Evolutionary conservation across 30 jellyfish, hydroid and myxozoan species (phyloP).

Genomic region (Aurelia aurita complex sp. Pacific): DNA sequence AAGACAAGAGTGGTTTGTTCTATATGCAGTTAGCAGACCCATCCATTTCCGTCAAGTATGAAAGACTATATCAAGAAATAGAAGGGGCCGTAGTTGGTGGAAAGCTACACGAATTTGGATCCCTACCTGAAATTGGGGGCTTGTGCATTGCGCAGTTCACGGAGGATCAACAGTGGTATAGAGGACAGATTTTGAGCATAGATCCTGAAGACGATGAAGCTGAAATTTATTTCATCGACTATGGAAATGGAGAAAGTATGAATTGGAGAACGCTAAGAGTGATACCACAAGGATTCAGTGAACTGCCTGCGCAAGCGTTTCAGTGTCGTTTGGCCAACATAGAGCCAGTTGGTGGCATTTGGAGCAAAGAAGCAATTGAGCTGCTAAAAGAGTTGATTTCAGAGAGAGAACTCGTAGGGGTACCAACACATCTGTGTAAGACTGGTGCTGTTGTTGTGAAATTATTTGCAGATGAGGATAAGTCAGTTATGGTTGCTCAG

Average conservation of each 20-base stretch:
- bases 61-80: conserved; percentile 72
- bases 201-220: conserved; percentile 45
- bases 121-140: conserved; percentile 45
- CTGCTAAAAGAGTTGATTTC: conserved; percentile 76
- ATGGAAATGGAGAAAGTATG: conserved; percentile 78
- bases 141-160: conserved; percentile 89
- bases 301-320: conserved; percentile 82
- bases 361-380: conserved; percentile 84
- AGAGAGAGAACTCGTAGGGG: conserved; percentile 80
- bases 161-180: conserved; percentile 90
- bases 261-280: conserved; percentile 25
- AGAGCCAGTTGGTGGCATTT: conserved; percentile 81
- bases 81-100: conserved; percentile 36
- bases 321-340: conserved; percentile 84
- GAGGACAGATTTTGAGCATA: conserved; percentile 79
- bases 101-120: conserved; percentile 10
- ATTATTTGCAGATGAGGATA: conserved; percentile 65
- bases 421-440: conserved; percentile 68
- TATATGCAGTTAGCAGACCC: conserved; percentile 76
- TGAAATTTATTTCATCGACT: conserved; percentile 82
- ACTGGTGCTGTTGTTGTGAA: conserved; percentile 61
- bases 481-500: conserved; percentile 70
- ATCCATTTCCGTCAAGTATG: conserved; percentile 71
- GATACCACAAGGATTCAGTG: conserved; percentile 55
- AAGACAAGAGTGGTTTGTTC: conserved; percentile 71